A percentile compares a stretch with the other conserved stretches of the same genome.
Evolutionary conservation across 1,140 invertebrate genomes (phyloP).

Genomic region (Antheraea pernyi): DNA sequence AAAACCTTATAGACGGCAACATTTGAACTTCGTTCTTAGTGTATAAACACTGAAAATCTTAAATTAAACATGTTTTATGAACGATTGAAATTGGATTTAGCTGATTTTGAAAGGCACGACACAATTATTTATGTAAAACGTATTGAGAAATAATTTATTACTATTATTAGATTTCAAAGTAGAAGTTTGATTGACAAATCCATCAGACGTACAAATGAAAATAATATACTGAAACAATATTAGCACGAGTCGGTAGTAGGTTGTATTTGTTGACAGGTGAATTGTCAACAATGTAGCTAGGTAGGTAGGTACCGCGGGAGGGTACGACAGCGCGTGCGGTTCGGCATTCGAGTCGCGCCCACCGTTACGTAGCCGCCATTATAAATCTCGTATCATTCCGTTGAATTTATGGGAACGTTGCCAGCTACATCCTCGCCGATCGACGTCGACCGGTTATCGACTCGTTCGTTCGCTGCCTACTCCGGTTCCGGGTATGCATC

Average conservation of each 20-base stretch:
- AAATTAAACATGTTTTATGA: too few relatives aligned
- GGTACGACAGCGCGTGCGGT: slow-evolving; percentile 36
- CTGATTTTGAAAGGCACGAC: too few relatives aligned
- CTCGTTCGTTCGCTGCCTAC: slow-evolving; percentile 25
- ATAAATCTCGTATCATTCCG: slow-evolving; percentile 35
- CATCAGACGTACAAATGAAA: neutral
- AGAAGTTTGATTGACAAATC: too few relatives aligned
- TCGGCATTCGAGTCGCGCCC: slow-evolving; percentile 37
- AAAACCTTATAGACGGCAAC: too few relatives aligned
- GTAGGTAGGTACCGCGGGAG: slow-evolving; percentile 9
- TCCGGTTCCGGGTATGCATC: slow-evolving; percentile 26
- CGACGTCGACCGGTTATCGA: slow-evolving; percentile 39
- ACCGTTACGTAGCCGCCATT: slow-evolving; percentile 40
- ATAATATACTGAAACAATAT: neutral
- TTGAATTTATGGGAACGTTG: slow-evolving; percentile 45
- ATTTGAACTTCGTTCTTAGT: too few relatives aligned
- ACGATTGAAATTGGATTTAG: too few relatives aligned
- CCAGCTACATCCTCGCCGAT: slow-evolving; percentile 37
- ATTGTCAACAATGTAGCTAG: slow-evolving; percentile 6
- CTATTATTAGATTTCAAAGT: too few relatives aligned
- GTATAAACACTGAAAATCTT: too few relatives aligned
- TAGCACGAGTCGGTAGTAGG: neutral
- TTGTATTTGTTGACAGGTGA: neutral
- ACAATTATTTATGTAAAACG: too few relatives aligned
- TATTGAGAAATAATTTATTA: too few relatives aligned